Base-by-base conservation (phyloP, 2,113 vertebrate species). In the Spea multiplicata region DNA sequence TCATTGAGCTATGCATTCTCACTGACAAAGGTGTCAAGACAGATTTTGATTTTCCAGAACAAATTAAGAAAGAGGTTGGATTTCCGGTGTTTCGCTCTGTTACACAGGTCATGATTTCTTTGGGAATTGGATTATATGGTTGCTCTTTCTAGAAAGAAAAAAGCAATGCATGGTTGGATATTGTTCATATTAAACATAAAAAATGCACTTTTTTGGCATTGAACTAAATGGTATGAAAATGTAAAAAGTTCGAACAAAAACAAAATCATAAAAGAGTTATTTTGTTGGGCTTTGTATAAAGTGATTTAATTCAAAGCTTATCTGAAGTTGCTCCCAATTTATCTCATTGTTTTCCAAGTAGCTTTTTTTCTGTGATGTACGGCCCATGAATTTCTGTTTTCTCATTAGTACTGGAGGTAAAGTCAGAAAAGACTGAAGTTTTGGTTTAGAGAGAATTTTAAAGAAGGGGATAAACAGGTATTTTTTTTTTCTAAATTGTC, bases 41-140 rank as follows among this genome's bases (percentile, higher is more conserved):
- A 68, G 48, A 68, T 68, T 68, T 46, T 47, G 44, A 47, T 68
- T 68, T 46, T 68, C 66, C 44, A 47, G 44, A 68, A 47, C 12
- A 47, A 47, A 47, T 68, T 68, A 47, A 46, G 9, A 47, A 47
- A 68, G 66, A 68, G 44, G 44, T 46, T 47, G 44, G 44, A 47
- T 68, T 68, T 68, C 45, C 44, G 12, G 45, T 68, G 66, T 14
- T 68, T 68, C 48, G 66, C 44, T 68, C 66, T 68, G 44, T 68
- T 46, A 68, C 66, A 68, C 48, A 68, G 66, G 66, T 68, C 66
- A 68, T 12, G 14, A 47, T 47, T 68, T 68, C 16, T 68, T 68
- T 47, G 48, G 44, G 13, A 68, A 46, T 68, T 68, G 10, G 12
- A 68, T 68, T 68, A 47, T 68, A 68, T 68, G 66, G 44, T n/a